Percentiles rank a stretch among this genome's conserved stretches.
Evolutionary conservation across 2,113 vertebrate genomes (phyloP).

Genomic region (Osmerus eperlanus): DNA sequence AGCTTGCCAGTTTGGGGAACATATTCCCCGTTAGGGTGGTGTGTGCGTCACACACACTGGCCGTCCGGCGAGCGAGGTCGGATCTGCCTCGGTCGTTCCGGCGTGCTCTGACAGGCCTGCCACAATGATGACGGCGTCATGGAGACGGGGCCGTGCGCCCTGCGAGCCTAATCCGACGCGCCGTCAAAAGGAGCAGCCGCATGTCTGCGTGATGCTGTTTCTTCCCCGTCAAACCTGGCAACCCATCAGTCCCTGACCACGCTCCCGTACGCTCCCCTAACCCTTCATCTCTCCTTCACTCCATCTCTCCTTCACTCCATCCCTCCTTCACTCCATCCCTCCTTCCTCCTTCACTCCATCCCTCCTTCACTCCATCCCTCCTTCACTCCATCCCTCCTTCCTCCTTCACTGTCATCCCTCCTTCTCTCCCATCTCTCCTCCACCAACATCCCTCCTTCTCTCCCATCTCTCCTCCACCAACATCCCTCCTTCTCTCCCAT

Average conservation of each 20-base stretch:
- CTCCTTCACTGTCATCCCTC: too few relatives aligned
- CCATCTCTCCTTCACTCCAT: too few relatives aligned
- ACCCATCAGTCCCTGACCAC: constrained; percentile 42
- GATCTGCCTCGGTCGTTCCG: constrained; percentile 76
- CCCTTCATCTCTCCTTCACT: too few relatives aligned
- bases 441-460: too few relatives aligned
- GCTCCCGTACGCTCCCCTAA: too few relatives aligned
- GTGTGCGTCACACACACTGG: constrained; percentile 88
- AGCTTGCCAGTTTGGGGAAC: constrained; percentile 89
- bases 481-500: too few relatives aligned
- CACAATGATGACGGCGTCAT: constrained; percentile 87
- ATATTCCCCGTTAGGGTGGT: constrained; percentile 88
- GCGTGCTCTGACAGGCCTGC: constrained; percentile 90
- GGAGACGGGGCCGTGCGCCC: constrained; percentile 81
- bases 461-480: too few relatives aligned
- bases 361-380: too few relatives aligned
- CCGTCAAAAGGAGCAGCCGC: constrained; percentile 89
- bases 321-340: too few relatives aligned
- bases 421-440: too few relatives aligned
- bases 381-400: too few relatives aligned
- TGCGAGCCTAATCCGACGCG: constrained; percentile 82
- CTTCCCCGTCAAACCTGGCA: constrained; percentile 83
- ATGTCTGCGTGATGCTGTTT: constrained; percentile 73
- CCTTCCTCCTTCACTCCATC: too few relatives aligned
- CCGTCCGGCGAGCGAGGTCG: constrained; percentile 78